These are phyloP conservation scores for Bellardia bayeri DNA, from an alignment of 2,888 invertebrate genomes.

Conservation along the genomic window DNA sequence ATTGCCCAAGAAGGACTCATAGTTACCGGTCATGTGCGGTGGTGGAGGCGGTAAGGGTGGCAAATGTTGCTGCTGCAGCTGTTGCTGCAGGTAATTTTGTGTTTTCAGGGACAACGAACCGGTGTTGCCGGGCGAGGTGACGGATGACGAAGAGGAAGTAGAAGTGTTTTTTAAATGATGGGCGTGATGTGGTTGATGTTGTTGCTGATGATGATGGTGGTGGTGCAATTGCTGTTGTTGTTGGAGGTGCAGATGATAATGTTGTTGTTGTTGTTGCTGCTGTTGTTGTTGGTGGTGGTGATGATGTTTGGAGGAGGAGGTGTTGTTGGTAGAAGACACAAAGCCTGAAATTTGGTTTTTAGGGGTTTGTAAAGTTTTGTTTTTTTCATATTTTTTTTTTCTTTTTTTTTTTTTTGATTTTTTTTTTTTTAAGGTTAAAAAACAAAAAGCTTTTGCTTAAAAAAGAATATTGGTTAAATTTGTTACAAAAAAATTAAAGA, in stretches of 20 bases:
- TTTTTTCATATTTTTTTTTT: constrained; percentile 44
- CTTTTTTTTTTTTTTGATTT: constrained; percentile 44
- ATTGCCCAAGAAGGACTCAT: constrained; percentile 51
- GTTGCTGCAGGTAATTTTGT: constrained; percentile 47
- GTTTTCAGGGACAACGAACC: constrained; percentile 32
- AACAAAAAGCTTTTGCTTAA: constrained; percentile 55
- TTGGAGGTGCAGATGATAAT: constrained; percentile 63
- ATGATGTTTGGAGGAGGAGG: constrained; percentile 35
- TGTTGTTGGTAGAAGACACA: constrained; percentile 72
- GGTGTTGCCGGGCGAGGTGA: constrained; percentile 23
- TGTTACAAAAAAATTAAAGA: constrained; percentile 41
- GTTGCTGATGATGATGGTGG: constrained; percentile 48
- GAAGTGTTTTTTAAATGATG: constrained; percentile 66
- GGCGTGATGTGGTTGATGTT: constrained; percentile 43
- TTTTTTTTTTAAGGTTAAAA: constrained; percentile 45
- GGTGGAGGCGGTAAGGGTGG: constrained; percentile 62
- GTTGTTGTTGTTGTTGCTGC: constrained; percentile 57
- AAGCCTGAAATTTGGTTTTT: constrained; percentile 83
- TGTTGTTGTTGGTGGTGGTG: constrained; percentile 54
- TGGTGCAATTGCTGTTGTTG: constrained; percentile 55
- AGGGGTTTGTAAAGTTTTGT: constrained; percentile 77
- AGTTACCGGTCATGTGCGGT: constrained; percentile 63
- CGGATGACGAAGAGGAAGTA: constrained; percentile 49
- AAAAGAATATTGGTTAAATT: constrained; percentile 38
- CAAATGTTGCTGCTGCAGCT: constrained; percentile 47